phyloP scores from a whole-genome alignment of 2,113 vertebrate species.

The Cromileptes altivelis region DNA sequence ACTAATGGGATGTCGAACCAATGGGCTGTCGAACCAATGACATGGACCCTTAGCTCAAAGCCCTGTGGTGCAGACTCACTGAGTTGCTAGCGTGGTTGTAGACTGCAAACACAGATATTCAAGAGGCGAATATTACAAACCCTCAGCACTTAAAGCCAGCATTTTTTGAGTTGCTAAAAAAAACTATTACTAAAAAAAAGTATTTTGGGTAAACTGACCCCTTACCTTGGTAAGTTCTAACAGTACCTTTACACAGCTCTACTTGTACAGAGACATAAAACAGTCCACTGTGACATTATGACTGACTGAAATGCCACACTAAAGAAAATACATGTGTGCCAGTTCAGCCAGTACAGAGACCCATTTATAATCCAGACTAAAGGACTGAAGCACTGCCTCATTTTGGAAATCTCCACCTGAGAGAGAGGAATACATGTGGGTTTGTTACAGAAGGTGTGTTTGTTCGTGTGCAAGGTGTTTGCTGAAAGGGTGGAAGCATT shows the following conservation, averaged over 20 bases:
- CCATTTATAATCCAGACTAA: slow-evolving; percentile 34
- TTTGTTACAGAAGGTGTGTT: slow-evolving; percentile 44
- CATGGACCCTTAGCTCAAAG: no score
- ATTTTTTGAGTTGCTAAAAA: background rate
- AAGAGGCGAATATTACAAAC: background rate
- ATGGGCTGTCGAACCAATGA: no score
- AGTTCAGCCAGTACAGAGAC: slow-evolving; percentile 15
- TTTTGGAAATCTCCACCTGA: slow-evolving; percentile 44
- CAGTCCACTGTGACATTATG: slow-evolving; percentile 18
- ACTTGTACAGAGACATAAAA: background rate
- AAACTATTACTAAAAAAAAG: background rate
- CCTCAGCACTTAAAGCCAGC: background rate
- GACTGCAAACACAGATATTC: background rate
- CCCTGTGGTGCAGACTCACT: background rate
- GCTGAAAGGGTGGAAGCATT: slow-evolving; percentile 61
- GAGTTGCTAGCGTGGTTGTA: background rate
- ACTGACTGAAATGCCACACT: background rate
- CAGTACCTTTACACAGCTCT: background rate
- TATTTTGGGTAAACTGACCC: slow-evolving; percentile 3
- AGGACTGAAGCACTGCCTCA: background rate
- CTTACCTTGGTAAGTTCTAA: background rate
- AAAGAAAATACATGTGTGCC: slow-evolving; percentile 32
- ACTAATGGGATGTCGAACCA: no score
- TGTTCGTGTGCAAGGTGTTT: slow-evolving; percentile 44
- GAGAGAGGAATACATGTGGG: slow-evolving; percentile 5